A percentile compares a stretch with the other conserved stretches of the same genome.
These are phyloP conservation scores for Luperina testacea DNA, from an alignment of 2,888 invertebrate species.

Conservation along the genomic window DNA sequence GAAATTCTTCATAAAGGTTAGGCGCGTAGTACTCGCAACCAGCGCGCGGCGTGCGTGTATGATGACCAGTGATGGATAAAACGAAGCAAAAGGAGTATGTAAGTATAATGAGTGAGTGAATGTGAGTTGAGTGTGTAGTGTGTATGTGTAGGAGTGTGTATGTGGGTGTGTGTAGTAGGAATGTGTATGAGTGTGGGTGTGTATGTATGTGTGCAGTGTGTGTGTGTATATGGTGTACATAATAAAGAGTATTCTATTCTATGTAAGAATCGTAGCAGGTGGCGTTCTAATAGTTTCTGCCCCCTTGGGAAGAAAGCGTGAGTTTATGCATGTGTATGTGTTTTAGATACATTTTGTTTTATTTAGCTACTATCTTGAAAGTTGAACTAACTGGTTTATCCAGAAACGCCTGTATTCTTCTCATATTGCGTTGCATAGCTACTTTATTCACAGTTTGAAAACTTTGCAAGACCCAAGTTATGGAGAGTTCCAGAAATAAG, in stretches of 20 bases:
- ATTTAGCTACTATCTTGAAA: neutral
- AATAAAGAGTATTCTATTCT: too few relatives aligned
- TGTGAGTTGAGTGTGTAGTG: too few relatives aligned
- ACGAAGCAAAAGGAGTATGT: too few relatives aligned
- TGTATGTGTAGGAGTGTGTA: too few relatives aligned
- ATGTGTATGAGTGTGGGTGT: too few relatives aligned
- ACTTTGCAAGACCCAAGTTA: conserved; percentile 18
- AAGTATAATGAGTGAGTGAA: too few relatives aligned
- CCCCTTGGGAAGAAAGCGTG: neutral
- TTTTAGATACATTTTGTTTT: neutral
- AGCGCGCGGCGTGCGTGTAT: neutral
- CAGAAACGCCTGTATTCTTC: neutral
- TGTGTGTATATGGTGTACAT: too few relatives aligned
- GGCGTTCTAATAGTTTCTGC: too few relatives aligned
- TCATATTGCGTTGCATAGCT: conserved; percentile 4
- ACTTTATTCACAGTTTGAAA: conserved; percentile 25
- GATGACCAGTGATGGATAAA: neutral
- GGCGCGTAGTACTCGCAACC: neutral
- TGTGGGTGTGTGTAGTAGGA: too few relatives aligned
- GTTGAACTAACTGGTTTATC: conserved; percentile 15
- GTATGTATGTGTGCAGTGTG: too few relatives aligned
- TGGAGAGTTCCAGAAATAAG: conserved; percentile 25
- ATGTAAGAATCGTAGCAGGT: too few relatives aligned
- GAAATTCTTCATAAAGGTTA: neutral
- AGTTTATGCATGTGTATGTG: neutral